A percentile compares a stretch with the other conserved stretches of the same genome.
Evolutionary conservation across 2,113 vertebrate genomes (phyloP).

Genomic region (Eulemur rufifrons): DNA sequence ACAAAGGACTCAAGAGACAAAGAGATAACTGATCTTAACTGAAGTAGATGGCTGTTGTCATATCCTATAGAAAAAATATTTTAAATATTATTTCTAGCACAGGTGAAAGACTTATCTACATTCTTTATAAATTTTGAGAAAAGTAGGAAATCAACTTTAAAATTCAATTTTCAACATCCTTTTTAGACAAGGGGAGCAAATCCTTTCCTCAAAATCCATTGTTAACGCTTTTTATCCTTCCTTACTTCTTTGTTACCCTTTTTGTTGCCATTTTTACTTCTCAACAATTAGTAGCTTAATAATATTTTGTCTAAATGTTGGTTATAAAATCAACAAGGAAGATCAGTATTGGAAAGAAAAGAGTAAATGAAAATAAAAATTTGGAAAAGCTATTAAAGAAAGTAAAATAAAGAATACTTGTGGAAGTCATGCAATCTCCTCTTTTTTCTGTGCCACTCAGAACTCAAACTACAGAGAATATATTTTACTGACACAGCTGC

Average conservation of each 20-base stretch:
- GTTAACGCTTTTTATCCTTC: neutral
- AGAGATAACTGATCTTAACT: neutral
- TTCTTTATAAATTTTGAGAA: neutral
- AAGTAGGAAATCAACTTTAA: neutral
- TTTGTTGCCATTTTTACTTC: neutral
- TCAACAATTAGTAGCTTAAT: neutral
- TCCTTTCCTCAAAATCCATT: neutral
- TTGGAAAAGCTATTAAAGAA: neutral
- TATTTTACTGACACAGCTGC: neutral
- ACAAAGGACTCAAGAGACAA: neutral
- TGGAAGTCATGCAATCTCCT: neutral
- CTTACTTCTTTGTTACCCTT: neutral
- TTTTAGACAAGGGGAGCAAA: neutral
- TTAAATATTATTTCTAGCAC: neutral
- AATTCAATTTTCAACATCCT: neutral
- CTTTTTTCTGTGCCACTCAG: neutral
- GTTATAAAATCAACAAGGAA: neutral
- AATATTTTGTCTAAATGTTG: neutral
- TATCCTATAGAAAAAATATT: neutral
- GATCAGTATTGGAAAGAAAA: neutral
- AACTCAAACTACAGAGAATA: neutral
- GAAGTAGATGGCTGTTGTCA: neutral
- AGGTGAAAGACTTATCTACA: neutral
- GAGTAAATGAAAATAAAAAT: neutral
- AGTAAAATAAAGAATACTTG: neutral